These are phyloP conservation scores for Geopemphigus sp. DNA, from an alignment of 1,140 invertebrate genomes.

Conservation along the genomic window DNA sequence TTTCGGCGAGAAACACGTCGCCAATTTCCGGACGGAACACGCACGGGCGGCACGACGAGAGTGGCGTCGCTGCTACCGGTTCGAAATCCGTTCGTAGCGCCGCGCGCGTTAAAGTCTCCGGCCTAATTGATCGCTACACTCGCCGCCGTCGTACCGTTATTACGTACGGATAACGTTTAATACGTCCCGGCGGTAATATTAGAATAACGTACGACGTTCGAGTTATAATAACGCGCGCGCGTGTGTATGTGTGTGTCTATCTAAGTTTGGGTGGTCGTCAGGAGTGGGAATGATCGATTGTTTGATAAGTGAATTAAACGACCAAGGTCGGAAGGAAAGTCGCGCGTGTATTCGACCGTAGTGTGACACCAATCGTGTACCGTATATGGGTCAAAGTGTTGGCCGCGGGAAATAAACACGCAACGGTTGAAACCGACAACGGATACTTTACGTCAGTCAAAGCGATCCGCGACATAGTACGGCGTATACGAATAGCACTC, in stretches of 20 bases:
- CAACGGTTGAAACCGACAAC: background rate
- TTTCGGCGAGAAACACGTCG: no score
- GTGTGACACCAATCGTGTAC: background rate
- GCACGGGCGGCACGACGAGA: background rate
- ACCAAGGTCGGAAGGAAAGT: slow-evolving; percentile 35
- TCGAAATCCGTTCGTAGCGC: background rate
- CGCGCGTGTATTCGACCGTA: background rate
- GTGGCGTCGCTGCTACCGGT: background rate
- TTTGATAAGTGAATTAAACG: slow-evolving; percentile 26
- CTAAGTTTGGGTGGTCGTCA: slow-evolving; percentile 39
- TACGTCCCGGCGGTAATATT: background rate
- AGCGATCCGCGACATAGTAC: background rate
- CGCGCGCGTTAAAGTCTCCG: slow-evolving; percentile 5
- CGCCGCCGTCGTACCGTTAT: background rate
- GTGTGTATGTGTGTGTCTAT: background rate
- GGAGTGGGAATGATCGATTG: slow-evolving; percentile 15
- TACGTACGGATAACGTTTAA: background rate
- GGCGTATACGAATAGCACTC: no score
- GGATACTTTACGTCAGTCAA: background rate
- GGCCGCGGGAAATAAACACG: slow-evolving; percentile 10
- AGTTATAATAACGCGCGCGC: background rate
- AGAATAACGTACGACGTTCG: background rate
- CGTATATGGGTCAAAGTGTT: slow-evolving; percentile 45
- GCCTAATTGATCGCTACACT: background rate
- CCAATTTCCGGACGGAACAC: background rate